These are phyloP conservation scores for Octodon degus DNA, from an alignment of 2,113 vertebrate species.

Conservation along the genomic window DNA sequence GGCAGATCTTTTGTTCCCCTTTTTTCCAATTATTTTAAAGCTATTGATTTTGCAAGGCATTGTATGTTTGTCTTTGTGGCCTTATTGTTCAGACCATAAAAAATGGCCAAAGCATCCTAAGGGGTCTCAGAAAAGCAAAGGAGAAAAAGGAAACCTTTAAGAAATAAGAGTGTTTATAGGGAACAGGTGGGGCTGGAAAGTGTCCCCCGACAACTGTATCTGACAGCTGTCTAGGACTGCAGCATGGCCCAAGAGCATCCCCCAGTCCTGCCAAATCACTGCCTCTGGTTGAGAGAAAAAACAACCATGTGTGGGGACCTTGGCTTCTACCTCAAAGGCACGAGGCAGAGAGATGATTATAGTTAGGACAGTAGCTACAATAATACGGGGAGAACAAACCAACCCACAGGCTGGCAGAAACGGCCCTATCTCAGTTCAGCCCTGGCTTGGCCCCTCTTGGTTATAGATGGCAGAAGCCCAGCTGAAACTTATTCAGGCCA, in stretches of 20 bases:
- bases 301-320: not conserved
- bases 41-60: not conserved
- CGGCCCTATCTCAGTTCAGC: not conserved
- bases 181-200: not conserved
- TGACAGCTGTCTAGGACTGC: not conserved
- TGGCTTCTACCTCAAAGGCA: not conserved
- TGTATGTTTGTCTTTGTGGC: conserved; percentile 10
- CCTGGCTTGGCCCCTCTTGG: not conserved
- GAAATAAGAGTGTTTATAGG: not conserved
- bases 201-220: not conserved
- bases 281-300: not conserved
- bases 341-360: not conserved
- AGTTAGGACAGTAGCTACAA: not conserved
- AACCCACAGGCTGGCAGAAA: not conserved
- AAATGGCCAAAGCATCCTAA: not conserved
- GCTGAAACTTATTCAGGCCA: not conserved
- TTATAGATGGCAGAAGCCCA: not conserved
- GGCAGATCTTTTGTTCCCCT: not conserved
- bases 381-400: not conserved
- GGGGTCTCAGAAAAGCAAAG: not conserved
- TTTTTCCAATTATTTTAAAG: conserved; percentile 40
- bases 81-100: conserved; percentile 21
- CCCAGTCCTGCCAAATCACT: not conserved
- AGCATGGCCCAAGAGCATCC: not conserved
- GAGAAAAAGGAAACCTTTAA: not conserved